These are phyloP conservation scores for Tenthredo amoena DNA, from an alignment of 2,888 invertebrate species.

Conservation along the genomic window DNA sequence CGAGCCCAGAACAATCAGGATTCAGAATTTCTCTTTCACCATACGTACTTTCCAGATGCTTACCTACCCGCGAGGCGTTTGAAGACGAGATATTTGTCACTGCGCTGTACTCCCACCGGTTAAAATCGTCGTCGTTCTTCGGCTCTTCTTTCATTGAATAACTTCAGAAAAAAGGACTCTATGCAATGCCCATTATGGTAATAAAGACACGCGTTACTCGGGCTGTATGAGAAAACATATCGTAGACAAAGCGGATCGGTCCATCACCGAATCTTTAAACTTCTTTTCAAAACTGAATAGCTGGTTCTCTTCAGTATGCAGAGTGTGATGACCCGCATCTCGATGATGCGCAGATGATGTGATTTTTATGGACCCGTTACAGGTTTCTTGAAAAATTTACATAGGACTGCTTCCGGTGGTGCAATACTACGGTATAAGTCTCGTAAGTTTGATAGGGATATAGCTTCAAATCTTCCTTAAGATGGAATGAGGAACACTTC, in stretches of 20 bases:
- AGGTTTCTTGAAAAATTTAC: not conserved
- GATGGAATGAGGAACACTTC: not conserved
- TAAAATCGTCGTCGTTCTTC: not conserved
- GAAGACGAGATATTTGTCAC: not conserved
- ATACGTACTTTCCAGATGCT: not conserved
- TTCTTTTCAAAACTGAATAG: conserved; percentile 2
- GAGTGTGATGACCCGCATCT: conserved; percentile 30
- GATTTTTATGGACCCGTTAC: conserved; percentile 31
- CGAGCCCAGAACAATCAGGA: not conserved
- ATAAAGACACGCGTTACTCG: not conserved
- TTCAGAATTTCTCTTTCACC: not conserved
- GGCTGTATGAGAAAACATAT: not conserved
- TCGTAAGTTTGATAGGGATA: not conserved
- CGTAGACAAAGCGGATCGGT: conserved; percentile 2
- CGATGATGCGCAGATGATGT: not conserved
- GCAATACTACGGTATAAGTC: not conserved
- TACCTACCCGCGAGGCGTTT: not conserved
- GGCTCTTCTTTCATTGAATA: not conserved
- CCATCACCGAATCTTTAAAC: not conserved
- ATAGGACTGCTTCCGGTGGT: not conserved
- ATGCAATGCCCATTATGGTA: not conserved
- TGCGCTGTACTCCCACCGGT: not conserved
- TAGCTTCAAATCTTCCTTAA: not conserved
- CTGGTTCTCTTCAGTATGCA: not conserved
- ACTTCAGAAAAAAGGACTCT: not conserved